Evolutionary conservation across 2,888 invertebrate species (phyloP).

Genomic region (Perdita meconis): DNA sequence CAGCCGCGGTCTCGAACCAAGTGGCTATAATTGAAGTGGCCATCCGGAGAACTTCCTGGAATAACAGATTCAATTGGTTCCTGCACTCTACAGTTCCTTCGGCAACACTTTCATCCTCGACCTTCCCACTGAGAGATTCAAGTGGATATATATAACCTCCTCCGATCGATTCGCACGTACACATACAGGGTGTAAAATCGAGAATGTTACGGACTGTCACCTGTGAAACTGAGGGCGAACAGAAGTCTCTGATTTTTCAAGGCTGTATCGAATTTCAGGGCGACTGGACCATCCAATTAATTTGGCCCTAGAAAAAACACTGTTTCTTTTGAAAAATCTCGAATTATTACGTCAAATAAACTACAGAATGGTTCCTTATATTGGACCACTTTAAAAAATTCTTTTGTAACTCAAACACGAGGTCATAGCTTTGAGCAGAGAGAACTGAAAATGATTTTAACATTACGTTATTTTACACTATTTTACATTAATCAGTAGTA

Average conservation of each 20-base stretch:
- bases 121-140: constrained; percentile 17
- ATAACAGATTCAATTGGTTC: constrained; percentile 57
- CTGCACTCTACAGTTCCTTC: constrained; percentile 37
- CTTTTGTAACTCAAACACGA: no score
- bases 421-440: no score
- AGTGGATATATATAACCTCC: constrained; percentile 14
- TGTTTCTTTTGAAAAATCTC: no score
- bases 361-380: no score
- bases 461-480: no score
- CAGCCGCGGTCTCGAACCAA: constrained; percentile 14
- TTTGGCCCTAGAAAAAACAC: no score
- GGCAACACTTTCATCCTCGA: constrained; percentile 43
- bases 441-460: no score
- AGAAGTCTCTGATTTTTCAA: neutral
- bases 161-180: constrained; percentile 37
- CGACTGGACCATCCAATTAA: neutral
- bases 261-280: neutral
- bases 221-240: neutral
- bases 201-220: neutral
- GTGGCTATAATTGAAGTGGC: constrained; percentile 51
- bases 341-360: no score
- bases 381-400: no score
- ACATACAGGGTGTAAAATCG: constrained; percentile 1
- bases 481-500: no score
- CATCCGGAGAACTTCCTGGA: constrained; percentile 36